Evolutionary conservation across 2,113 vertebrate genomes (phyloP), one percentile per base, ranked within the genome.

Genomic region (Sakesphorus luctuosus): DNA sequence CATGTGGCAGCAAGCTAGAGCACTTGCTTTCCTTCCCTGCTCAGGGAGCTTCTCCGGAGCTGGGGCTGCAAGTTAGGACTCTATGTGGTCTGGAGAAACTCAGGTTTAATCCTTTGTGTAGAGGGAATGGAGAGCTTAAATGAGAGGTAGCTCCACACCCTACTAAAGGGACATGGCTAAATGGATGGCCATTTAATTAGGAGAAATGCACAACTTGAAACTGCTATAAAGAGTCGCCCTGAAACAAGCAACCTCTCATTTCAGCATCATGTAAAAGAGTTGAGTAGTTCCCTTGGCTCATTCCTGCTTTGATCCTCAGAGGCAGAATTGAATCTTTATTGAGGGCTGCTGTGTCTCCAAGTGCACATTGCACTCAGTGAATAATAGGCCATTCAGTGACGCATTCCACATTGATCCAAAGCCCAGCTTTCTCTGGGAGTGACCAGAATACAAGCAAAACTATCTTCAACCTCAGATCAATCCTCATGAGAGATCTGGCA

Each of bases 381-480:
- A 93, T 94, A 96, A 95, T 77, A 92, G 94, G 73, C 89, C 79
- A 73, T 95, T 95, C 95, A 86, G 79, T 92, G 95, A 94, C 17
- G 65, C 79, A 73, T 89, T 92, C 89, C 89, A 86, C 94, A 95
- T 95, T 93, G 93, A 97, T 96, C 95, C 91, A 72, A 92, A 90
- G 91, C 91, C 91, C 83, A 84, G 86, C 73, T 84, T 89, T 93
- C 91, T 65, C 91, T 87, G 61, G 52, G 69, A 95, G 89, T 94
- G 95, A 96, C 91, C 92, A 92, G 96, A 94, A 96, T 93, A 62
- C 83, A 95, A 94, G 94, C 68, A 93, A 96, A 95, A 90, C 83
- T 84, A 90, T 92, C 93, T 94, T 77, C 73, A 93, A 36, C 76
- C 94, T 92, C 80, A 75, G 86, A 93, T 94, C 95, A 95, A 87